Evolutionary conservation across 2,113 vertebrate genomes (phyloP), one percentile per base, ranked within the genome.

Genomic region (Leptosomus discolor): DNA sequence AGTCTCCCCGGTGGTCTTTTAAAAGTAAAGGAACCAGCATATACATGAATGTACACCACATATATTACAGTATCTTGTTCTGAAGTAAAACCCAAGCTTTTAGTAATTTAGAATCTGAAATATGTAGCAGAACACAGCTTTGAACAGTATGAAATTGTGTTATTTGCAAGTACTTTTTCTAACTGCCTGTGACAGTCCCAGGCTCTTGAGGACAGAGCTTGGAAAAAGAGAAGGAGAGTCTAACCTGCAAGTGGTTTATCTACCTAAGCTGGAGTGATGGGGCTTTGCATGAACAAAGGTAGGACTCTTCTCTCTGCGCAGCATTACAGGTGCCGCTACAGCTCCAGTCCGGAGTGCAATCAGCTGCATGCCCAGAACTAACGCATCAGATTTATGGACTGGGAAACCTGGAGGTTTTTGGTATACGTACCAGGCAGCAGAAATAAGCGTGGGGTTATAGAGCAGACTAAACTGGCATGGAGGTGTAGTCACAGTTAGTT

Each of bases 1-100:
- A 64, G 64, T 71, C 80, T 96, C 81, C 69, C 73, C 79, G 51
- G 37, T 91, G 81, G 84, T 96, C 89, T 94, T 91, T 89, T 68
- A 89, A 82, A 94, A 75, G 56, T 68, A 89, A 90, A 60, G 34
- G 21, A 82, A 39, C 34, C 27, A 6, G 0, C 24, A 46, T 58
- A 34, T 20, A 46, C 34, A 34, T 39, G 26, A 67, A 50, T 43
- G 51, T 60, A 51, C 9, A 64, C 41, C 41, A 75, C 14, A 51
- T 79, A 51, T 45, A 36, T 70, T 92, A 51, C 45, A 60, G 14
- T 74, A 48, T 24, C 68, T 75, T 67, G 10, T 68, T 94, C 73
- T 81, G 69, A 94, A 67, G 32, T 46, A 27, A 86, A 75, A 68
- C 36, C 0, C 9, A 64, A 67, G 8, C 30, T 87, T 39, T 70